A percentile compares a stretch with the other conserved stretches of the same genome.
These are phyloP conservation scores for Odontothrips loti DNA, from an alignment of 2,888 invertebrate genomes.

Conservation along the genomic window DNA sequence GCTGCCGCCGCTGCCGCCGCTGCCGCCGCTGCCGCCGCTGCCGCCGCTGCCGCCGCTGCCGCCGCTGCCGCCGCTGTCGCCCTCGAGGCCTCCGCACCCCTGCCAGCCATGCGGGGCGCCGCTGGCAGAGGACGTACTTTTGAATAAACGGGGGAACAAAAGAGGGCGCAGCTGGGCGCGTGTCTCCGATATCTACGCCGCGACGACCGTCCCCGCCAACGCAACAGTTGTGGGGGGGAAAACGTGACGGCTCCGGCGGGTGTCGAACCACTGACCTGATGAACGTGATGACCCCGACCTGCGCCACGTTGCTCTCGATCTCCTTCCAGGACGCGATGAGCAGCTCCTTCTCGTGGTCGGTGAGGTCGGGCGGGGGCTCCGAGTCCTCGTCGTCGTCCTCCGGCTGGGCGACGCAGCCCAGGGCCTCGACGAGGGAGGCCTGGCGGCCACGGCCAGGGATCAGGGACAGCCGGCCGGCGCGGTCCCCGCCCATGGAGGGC, in stretches of 20 bases:
- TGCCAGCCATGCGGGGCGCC: too few species aligned
- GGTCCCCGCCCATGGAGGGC: background rate
- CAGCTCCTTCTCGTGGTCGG: slow-evolving; percentile 45
- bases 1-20: too few species aligned
- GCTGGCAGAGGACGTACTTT: background rate
- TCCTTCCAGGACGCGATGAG: slow-evolving; percentile 47
- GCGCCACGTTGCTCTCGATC: slow-evolving; percentile 46
- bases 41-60: too few species aligned
- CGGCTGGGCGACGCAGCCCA: slow-evolving; percentile 27
- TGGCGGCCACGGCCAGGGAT: slow-evolving; percentile 10
- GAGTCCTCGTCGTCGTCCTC: slow-evolving; percentile 31
- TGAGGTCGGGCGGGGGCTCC: slow-evolving; percentile 40
- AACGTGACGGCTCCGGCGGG: background rate
- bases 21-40: too few species aligned
- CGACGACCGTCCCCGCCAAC: too few species aligned
- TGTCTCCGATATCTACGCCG: background rate
- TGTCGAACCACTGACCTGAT: slow-evolving; percentile 44
- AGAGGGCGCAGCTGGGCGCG: background rate
- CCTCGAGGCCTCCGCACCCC: too few species aligned
- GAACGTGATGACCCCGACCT: slow-evolving; percentile 49
- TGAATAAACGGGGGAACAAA: too few species aligned
- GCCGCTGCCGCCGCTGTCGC: too few species aligned
- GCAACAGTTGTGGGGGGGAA: too few species aligned
- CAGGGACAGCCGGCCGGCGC: background rate
- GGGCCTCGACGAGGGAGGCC: slow-evolving; percentile 18